Base-by-base conservation (phyloP, 2,888 invertebrate genomes). In the Leptinotarsa peninsularis region DNA sequence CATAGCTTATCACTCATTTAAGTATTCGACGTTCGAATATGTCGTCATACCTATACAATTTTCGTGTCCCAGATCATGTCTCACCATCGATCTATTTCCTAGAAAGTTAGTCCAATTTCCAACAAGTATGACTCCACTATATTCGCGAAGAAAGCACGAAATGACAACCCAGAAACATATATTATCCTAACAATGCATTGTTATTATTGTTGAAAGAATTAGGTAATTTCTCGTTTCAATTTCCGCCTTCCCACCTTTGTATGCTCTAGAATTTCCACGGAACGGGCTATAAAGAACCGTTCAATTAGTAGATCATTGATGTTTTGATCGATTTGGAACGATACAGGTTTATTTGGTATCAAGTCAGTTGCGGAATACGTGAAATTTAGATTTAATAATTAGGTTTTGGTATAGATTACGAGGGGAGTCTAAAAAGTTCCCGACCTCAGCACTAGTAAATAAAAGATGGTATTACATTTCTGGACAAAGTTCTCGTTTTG, bases 231-330 rank as follows among this genome's bases (percentile, higher is more conserved):
- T 33, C 56, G 33, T 14, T 60, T 70, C 70, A 72, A 76, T 72
- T 76, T 76, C 72, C 76, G 70, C 69, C 49, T 70, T 58, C 70
- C 58, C 76, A 73, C 76, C 76, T 76, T 76, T 76, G 69, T 76
- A 58, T 72, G 13, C 43, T 43, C 13, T 43, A 10, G 43, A 43
- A 21, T 33, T 63, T 67, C 58, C 71, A 23, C 69, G 66, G 69
- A 73, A 76, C 58, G 70, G 56, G 49, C 21, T 66, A 76, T 58
- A 70, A 68, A 76, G 23, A 33, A 27, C 27, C 18, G 66, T 73
- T 70, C 70, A 76, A 76, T 73, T 70, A 72, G 72, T 73, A 66
- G 70, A 76, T 70, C 70, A 70, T 18, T 14, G 49, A 67, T 56
- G 66, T 58, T 49, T 60, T 23, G 70, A 60, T 60, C 49, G 58